phyloP scores from a whole-genome alignment of 1,140 invertebrate genomes.

The Sarcophaga peregrina region DNA sequence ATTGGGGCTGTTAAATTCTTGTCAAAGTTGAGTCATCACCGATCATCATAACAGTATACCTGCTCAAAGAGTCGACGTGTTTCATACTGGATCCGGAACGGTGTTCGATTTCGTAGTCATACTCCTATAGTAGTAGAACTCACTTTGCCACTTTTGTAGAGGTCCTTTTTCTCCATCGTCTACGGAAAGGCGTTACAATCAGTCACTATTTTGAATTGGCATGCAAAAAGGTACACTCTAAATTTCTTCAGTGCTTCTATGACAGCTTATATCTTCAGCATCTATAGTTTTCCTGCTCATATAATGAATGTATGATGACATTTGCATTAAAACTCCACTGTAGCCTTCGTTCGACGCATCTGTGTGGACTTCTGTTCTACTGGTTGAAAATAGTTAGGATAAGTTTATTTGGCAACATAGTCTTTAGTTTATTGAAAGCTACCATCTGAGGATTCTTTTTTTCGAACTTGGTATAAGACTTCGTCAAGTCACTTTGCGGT shows the following conservation, averaged over 20 bases:
- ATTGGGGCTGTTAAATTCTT: conserved; percentile 44
- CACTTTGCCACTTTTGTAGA: conserved; percentile 53
- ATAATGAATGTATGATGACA: conserved; percentile 64
- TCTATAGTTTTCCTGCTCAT: conserved; percentile 63
- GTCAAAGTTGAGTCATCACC: no score
- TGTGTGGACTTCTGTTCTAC: conserved; percentile 61
- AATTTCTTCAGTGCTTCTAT: conserved; percentile 60
- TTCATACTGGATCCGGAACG: conserved; percentile 47
- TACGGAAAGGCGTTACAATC: conserved; percentile 61
- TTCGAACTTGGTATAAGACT: not conserved
- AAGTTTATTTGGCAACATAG: conserved; percentile 50
- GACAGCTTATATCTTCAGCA: conserved; percentile 47
- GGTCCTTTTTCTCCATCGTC: conserved; percentile 56
- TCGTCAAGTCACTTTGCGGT: no score
- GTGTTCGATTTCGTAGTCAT: conserved; percentile 53
- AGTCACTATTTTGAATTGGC: conserved; percentile 47
- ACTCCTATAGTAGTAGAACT: conserved; percentile 52
- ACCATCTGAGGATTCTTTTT: not conserved
- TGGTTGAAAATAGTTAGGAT: conserved; percentile 59
- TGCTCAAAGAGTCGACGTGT: conserved; percentile 59
- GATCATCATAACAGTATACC: no score
- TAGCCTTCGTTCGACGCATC: conserved; percentile 56
- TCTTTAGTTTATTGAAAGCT: conserved; percentile 12
- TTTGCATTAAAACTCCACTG: conserved; percentile 58
- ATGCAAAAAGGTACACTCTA: conserved; percentile 49